phyloP scores from a whole-genome alignment of 2,797 vertebrate species.

The Phoeniculus purpureus region DNA sequence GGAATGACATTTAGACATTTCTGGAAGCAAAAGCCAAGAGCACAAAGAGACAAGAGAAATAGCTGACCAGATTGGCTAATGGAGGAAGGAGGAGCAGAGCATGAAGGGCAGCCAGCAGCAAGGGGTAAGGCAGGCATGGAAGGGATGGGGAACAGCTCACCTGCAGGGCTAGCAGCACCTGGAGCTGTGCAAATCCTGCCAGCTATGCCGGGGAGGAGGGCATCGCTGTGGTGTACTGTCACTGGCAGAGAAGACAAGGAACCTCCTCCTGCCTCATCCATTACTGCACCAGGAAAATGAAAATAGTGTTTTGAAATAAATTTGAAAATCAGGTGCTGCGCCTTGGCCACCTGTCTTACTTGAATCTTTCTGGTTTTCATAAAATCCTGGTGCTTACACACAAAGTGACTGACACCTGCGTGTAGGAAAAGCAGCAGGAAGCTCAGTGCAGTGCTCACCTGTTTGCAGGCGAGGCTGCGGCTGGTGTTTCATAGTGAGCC shows the following conservation, averaged over 20 bases:
- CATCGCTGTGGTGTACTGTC: neutral
- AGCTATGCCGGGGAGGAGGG: neutral
- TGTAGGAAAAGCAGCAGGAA: neutral
- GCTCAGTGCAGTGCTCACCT: neutral
- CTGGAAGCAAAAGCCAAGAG: neutral
- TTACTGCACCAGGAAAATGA: neutral
- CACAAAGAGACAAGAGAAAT: neutral
- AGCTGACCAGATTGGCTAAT: neutral
- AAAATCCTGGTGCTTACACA: neutral
- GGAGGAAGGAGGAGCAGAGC: conserved; percentile 1
- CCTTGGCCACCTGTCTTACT: neutral
- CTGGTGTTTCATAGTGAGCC: neutral
- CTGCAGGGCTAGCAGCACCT: neutral
- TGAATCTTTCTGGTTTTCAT: neutral
- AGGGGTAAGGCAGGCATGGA: neutral
- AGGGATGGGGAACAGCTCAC: neutral
- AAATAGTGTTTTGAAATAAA: neutral
- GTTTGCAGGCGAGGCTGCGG: neutral
- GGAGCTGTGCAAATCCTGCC: neutral
- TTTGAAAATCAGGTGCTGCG: neutral
- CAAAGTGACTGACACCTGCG: neutral
- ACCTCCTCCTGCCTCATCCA: neutral
- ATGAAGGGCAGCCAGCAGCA: neutral
- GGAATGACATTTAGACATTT: neutral
- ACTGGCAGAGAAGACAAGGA: accelerated